Percentiles rank a stretch among this genome's conserved stretches.
These are phyloP conservation scores for Calvadosia cruxmelitensis DNA, from an alignment of 30 jellyfish, hydroid and myxozoan species.

Conservation along the genomic window DNA sequence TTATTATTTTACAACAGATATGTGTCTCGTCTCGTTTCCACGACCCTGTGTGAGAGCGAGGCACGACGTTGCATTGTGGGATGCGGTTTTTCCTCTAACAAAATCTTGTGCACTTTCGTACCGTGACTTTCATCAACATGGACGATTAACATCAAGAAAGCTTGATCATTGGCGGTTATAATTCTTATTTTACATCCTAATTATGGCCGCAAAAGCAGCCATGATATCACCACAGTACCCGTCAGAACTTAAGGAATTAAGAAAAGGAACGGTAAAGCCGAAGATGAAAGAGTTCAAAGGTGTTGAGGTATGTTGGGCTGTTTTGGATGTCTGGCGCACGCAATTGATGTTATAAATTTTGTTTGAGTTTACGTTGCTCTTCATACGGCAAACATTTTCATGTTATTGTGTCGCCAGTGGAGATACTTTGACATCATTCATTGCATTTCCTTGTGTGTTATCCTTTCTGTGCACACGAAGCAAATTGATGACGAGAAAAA, in stretches of 20 bases:
- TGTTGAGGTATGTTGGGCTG: slow-evolving; percentile 64
- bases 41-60: background rate
- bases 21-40: too few species aligned
- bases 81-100: too few species aligned
- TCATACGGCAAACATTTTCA: too few species aligned
- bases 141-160: background rate
- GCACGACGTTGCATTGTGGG: background rate
- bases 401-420: too few species aligned
- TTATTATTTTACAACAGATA: too few species aligned
- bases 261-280: slow-evolving; percentile 46
- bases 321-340: too few species aligned
- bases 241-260: slow-evolving; percentile 25
- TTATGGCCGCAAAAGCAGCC: background rate
- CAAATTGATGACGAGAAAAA: too few species aligned
- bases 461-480: too few species aligned
- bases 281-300: slow-evolving; percentile 32
- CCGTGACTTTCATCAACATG: background rate
- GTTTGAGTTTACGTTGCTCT: too few species aligned
- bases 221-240: background rate
- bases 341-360: too few species aligned
- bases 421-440: too few species aligned
- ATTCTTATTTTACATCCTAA: background rate
- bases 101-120: background rate
- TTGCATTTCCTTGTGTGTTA: too few species aligned
- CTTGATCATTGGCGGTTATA: background rate